These are phyloP conservation scores for Lithophane leautieri DNA, from an alignment of 2,888 invertebrate species.

Conservation along the genomic window DNA sequence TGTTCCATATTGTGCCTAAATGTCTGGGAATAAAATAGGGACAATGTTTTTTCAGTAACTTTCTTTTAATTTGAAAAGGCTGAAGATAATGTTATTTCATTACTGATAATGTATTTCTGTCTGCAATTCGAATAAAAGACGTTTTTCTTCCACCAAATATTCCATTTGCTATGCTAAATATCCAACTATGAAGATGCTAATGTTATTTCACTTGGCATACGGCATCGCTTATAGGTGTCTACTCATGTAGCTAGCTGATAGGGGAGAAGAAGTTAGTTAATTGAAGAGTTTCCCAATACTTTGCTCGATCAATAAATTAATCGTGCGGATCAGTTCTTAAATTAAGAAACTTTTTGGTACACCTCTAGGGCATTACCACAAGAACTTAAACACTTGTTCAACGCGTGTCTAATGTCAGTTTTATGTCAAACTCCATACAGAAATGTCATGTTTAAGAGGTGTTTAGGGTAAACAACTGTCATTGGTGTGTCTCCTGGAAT, in stretches of 20 bases:
- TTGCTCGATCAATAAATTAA: slow-evolving; percentile 38
- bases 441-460: too few species aligned
- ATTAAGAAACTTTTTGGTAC: slow-evolving; percentile 36
- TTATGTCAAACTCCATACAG: too few species aligned
- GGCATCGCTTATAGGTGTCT: neutral
- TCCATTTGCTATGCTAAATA: neutral
- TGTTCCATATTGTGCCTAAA: slow-evolving; percentile 52
- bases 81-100: slow-evolving; percentile 16
- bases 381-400: too few species aligned
- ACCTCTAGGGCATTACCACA: neutral
- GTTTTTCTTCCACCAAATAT: neutral
- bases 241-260: neutral
- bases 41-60: slow-evolving; percentile 18
- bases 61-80: slow-evolving; percentile 26
- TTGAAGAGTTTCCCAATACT: slow-evolving; percentile 33
- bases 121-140: neutral
- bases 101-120: slow-evolving; percentile 11
- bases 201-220: neutral
- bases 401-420: too few species aligned
- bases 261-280: neutral
- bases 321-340: slow-evolving; percentile 38
- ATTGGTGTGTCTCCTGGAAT: neutral
- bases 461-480: too few species aligned
- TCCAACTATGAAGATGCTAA: too few species aligned
- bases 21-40: slow-evolving; percentile 59